phyloP scores from a whole-genome alignment of 2,888 invertebrate genomes.

The Chironomus riparius region DNA sequence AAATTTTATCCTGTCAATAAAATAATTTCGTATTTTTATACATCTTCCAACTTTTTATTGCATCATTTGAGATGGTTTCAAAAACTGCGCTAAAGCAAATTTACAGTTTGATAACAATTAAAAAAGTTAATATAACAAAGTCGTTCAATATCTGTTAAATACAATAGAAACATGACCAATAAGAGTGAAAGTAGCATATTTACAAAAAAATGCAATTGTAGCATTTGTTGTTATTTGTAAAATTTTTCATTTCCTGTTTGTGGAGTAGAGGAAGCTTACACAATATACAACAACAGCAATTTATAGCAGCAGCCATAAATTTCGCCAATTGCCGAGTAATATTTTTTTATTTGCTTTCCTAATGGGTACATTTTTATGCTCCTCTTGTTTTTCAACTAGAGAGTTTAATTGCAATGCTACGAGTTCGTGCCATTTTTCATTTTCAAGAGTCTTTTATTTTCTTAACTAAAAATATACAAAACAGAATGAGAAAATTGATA shows the following conservation, averaged over 20 bases:
- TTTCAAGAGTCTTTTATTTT: background rate
- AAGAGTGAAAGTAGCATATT: background rate
- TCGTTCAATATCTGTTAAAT: background rate
- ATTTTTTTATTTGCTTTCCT: conserved; percentile 23
- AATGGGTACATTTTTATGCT: conserved; percentile 24
- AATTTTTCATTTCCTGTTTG: background rate
- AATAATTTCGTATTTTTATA: too few species aligned
- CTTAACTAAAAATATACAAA: background rate
- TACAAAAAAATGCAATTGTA: too few species aligned
- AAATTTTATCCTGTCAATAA: too few species aligned
- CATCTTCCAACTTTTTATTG: too few species aligned
- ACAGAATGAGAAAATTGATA: background rate
- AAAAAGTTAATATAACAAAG: background rate
- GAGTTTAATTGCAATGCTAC: conserved; percentile 14
- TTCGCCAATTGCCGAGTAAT: conserved; percentile 14
- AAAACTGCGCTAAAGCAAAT: too few species aligned
- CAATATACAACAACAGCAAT: background rate
- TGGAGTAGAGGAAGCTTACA: background rate
- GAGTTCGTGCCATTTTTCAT: conserved; percentile 21
- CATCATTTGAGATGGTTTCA: too few species aligned
- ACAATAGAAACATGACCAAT: background rate
- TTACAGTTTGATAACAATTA: background rate
- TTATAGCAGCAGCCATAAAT: conserved; percentile 18
- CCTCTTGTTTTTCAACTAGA: conserved; percentile 6
- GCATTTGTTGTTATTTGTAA: background rate